Evolutionary conservation across 1,140 invertebrate species (phyloP), one percentile per base, ranked within the genome.

Genomic region (Chrysopa pallens): DNA sequence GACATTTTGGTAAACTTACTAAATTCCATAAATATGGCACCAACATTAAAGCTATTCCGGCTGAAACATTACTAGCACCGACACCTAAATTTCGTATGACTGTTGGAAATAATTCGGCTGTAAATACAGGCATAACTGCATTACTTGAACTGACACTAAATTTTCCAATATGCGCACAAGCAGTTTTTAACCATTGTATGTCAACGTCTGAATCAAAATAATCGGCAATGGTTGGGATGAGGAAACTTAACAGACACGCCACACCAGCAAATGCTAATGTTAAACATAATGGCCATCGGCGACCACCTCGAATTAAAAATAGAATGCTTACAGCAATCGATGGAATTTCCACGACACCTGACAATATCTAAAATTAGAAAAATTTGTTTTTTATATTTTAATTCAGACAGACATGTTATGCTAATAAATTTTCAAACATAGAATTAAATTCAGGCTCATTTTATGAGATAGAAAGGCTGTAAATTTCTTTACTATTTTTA

Each of bases 11-110:
- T 42, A 43, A 35, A 58, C 68, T 70, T 61, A 80, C 78, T 68
- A 79, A 60, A 52, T 74, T 66, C 68, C 76, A 82, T 39, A 82
- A 58, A 53, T 79, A 80, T 17, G 78, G 78, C n/a, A 79, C 75
- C 27, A 76, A 63, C 48, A 80, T 78, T 2, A 81, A 58, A 13
- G 74, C 76, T 13, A 79, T 55, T 12, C 78, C 78, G 1, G 78
- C 76, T 11, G 76, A 66, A 33, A 79, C 64, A 54, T 80, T 80
- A 51, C 74, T 78, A 2, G 73, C 73, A 2, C 78, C 78, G 7
- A 81, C 77, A 8, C 78, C 78, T 35, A 80, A 63, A 53, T 82
- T 82, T 42, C 78, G 67, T 48, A 82, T 74, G 36, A 76, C 64
- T 2, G 78, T 82, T 2, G 78, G 78, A 61, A 79, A 82, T 5